Evolutionary conservation across 2,888 invertebrate genomes (phyloP).

Genomic region (Zaprionus lineosus): DNA sequence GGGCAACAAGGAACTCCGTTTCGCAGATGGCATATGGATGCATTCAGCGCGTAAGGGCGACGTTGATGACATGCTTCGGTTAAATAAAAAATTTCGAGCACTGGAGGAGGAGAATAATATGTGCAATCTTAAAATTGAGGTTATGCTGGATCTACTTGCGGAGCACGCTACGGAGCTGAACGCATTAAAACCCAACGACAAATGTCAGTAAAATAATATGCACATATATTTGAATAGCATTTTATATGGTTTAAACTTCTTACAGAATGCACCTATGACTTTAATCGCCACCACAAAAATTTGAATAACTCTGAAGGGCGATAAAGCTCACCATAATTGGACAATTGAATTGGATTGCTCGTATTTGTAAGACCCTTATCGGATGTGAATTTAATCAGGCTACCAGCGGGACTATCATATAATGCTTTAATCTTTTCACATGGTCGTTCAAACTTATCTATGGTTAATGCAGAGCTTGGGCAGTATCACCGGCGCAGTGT

Average conservation of each 20-base stretch:
- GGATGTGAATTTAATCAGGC: constrained; percentile 5
- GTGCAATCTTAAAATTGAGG: constrained; percentile 81
- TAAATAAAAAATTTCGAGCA: constrained; percentile 76
- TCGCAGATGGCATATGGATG: constrained; percentile 82
- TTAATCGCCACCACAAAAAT: no score
- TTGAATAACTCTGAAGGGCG: no score
- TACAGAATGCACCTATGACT: constrained; percentile 2
- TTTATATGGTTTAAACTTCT: background rate
- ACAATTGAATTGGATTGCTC: constrained; percentile 6
- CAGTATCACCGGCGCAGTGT: constrained; percentile 12
- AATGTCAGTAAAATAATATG: constrained; percentile 26
- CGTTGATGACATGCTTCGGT: constrained; percentile 74
- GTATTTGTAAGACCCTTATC: constrained; percentile 1
- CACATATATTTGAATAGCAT: background rate
- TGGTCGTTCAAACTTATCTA: constrained; percentile 48
- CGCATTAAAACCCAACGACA: constrained; percentile 60
- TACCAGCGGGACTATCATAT: constrained; percentile 24
- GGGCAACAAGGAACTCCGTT: constrained; percentile 80
- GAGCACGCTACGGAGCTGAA: constrained; percentile 80
- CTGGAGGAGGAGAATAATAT: constrained; percentile 82
- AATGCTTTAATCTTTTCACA: constrained; percentile 39
- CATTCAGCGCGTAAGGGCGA: constrained; percentile 72
- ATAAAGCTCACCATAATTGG: no score
- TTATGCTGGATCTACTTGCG: constrained; percentile 81
- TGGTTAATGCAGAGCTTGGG: constrained; percentile 31